Base-by-base conservation (phyloP, 2,888 invertebrate species). In the Xanthorhoe designata region DNA sequence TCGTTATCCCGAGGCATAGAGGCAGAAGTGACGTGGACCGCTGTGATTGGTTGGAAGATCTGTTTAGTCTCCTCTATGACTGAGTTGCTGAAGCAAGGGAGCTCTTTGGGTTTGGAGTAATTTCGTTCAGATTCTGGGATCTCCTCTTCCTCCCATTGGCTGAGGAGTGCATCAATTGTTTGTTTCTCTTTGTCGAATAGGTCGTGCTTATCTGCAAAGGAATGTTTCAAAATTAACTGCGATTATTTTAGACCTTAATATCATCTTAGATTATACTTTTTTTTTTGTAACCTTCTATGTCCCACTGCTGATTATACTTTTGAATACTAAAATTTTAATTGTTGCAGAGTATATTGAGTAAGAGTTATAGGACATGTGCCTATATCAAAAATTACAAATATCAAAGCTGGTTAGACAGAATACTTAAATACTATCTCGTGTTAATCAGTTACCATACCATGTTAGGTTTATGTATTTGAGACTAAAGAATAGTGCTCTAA, bases 121-220 rank as follows among this genome's bases (percentile, higher is more conserved):
- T 64, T 65, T 0, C 88, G 72, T 70, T 92, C 92, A 0, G 84
- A 71, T 61, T 86, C 88, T 0, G 92, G 92, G 0, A 89, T 76
- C 5, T 92, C 94, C 35, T 94, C 94, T 62, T 94, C 94, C 0
- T 85, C 87, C 94, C 94, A 94, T 73, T 94, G 94, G 74, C 90
- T 91, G 57, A 94, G 87, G 0, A 94, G 78, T 0, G 84, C 87
- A 67, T 90, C 91, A 19, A 94, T 92, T 8, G 92, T 91, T 74
- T 87, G 85, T 47, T 91, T 86, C 45, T 92, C 93, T 64, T 87
- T 88, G 74, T 80, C 87, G 64, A 92, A 93, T 0, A 87, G 87
- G 53, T 93, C 92, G 0, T 76, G 74, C 85, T 89, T 92, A n/a
- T 92, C 92, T 91, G 82, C 47, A 57, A 75, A 57, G 47, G 35